Evolutionary conservation across 2,113 vertebrate species (phyloP).

Genomic region (Oenanthe oenanthe): DNA sequence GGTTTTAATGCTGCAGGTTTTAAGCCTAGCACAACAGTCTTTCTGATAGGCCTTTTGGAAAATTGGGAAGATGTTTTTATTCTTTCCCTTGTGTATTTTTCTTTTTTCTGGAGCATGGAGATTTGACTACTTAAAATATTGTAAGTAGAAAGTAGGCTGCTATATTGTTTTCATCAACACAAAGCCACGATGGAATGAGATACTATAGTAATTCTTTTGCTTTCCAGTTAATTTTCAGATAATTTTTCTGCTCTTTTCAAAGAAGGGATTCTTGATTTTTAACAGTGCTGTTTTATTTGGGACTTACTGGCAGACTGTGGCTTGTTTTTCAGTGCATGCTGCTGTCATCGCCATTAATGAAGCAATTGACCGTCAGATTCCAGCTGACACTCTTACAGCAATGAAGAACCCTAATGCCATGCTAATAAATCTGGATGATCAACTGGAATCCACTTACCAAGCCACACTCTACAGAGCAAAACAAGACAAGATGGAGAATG

Average conservation of each 20-base stretch:
- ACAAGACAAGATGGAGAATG: conserved; percentile 87
- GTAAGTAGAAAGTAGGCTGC: not conserved
- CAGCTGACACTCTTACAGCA: conserved; percentile 85
- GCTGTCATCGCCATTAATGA: conserved; percentile 99
- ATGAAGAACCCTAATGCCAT: conserved; percentile 96
- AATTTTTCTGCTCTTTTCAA: not conserved
- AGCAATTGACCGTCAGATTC: conserved; percentile 86
- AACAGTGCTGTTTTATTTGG: not conserved
- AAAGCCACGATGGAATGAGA: not conserved
- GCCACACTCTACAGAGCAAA: conserved; percentile 89
- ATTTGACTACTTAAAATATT: not conserved
- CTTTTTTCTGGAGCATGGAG: not conserved
- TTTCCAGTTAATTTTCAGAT: not conserved
- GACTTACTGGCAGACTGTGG: not conserved
- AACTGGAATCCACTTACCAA: conserved; percentile 82
- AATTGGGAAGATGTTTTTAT: not conserved
- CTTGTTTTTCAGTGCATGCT: conserved; percentile 86
- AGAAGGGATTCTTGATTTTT: not conserved
- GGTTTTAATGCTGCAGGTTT: not conserved
- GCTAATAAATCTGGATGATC: conserved; percentile 86
- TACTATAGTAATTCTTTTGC: not conserved
- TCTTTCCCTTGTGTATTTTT: not conserved
- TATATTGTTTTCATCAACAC: not conserved
- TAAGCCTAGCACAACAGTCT: not conserved
- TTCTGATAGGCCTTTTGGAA: not conserved